Base-by-base conservation (phyloP, 2,888 invertebrate genomes). In the Melinopterus prodromus region DNA sequence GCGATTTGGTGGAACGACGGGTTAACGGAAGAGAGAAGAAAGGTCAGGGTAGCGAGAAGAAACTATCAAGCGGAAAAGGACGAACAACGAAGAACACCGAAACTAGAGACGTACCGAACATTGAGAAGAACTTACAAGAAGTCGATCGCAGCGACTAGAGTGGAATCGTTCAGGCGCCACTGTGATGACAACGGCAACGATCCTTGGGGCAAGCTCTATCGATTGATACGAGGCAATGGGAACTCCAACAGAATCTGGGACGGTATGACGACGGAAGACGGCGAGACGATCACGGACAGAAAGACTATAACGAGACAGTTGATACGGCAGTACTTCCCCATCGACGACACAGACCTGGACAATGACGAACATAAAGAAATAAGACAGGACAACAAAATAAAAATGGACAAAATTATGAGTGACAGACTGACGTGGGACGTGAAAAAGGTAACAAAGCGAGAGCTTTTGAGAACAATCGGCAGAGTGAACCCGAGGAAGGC, bases 401-500 rank as follows among this genome's bases (percentile, higher is more conserved):
- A n/a, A 12, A 71, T 5, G 71, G 71, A n/a, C 9, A 71, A n/a
- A n/a, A 6, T 71, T 6, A 15, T 5, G 16, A 14, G 0, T 15
- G 72, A 16, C 9, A 53, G 53, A 53, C 7, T 9, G 9, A 7
- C 9, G 53, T 7, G 53, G 53, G 53, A 53, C 7, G n/a, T 26
- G 6, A 71, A n/a, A 2, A 70, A 76, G 35, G 70, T 16, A 26
- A 16, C 26, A 2, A 26, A 14, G 16, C 6, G 35, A 36, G 69
- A 53, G 77, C 36, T 12, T 35, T 26, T 3, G 9, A 6, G 14
- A 2, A 77, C 7, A 14, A 72, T 72, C 71, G 69, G 12, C 15
- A 77, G n/a, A 77, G 53, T 71, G 74, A 71, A 6, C 69, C 74
- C 36, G 9, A 26, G 26, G 26, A 26, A 26, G 26, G 26, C 26